A percentile compares a stretch with the other conserved stretches of the same genome.
Conservation (phyloP, 2,113 vertebrate genomes). For the Archocentrus centrarchus region DNA sequence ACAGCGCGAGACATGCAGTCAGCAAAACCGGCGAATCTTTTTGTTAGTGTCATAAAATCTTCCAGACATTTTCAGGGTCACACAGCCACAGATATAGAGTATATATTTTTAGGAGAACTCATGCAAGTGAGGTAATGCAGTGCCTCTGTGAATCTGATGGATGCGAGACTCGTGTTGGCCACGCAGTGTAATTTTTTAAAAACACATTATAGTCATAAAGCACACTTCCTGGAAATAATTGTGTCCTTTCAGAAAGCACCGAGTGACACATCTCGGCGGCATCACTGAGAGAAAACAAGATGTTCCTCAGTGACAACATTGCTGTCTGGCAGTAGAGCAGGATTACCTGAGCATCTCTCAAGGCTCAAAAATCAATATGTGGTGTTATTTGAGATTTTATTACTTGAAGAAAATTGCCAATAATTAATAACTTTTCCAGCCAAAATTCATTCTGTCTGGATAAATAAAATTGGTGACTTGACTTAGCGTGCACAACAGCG, state of each 20-base stretch:
- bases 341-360: background rate
- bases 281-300: slow-evolving; percentile 15
- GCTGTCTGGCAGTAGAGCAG: slow-evolving; percentile 23
- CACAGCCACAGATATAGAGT: slow-evolving; percentile 41
- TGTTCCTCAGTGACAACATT: slow-evolving; percentile 21
- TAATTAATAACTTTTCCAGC: slow-evolving; percentile 6
- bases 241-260: background rate
- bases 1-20: slow-evolving; percentile 61
- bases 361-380: slow-evolving; percentile 15
- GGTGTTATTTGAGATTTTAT: slow-evolving; percentile 3
- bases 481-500: background rate
- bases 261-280: slow-evolving; percentile 25
- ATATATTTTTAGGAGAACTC: slow-evolving; percentile 28
- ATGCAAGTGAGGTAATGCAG: slow-evolving; percentile 14
- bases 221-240: slow-evolving; percentile 22
- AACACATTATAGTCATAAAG: slow-evolving; percentile 9
- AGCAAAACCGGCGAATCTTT: slow-evolving; percentile 68
- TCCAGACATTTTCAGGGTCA: slow-evolving; percentile 60
- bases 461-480: background rate
- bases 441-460: background rate
- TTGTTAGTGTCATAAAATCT: slow-evolving; percentile 63
- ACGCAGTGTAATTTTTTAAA: slow-evolving; percentile 20
- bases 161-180: slow-evolving; percentile 17
- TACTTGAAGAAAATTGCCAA: slow-evolving; percentile 6
- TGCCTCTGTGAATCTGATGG: slow-evolving; percentile 14